Base-by-base conservation (phyloP, 2,888 invertebrate genomes). In the Andrena hattorfiana region DNA sequence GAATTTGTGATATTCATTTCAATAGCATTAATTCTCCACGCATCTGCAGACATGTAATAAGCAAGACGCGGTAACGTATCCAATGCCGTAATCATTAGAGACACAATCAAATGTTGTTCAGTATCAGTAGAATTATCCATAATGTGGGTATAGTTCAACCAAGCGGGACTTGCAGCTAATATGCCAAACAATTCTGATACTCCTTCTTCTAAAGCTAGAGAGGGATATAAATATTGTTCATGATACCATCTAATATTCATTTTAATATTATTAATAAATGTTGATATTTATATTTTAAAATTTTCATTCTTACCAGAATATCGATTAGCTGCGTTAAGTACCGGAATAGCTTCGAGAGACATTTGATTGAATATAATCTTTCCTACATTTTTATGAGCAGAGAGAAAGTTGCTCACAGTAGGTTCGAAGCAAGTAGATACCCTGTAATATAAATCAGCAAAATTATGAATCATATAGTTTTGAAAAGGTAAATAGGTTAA, bases 1-100 rank as follows among this genome's bases (percentile, higher is more conserved):
- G 90, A 35, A 54, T 89, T 78, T 8, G 87, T 85, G 10, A 88
- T 90, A 62, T 85, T 88, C 2, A 87, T 88, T 62, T 87, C 77
- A 6, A 91, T 85, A 4, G 88, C 88, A n/a, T 93, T 86, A 13
- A 93, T 87, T 82, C 93, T 91, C 93, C 93, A 93, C 63, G 85
- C 78, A 59, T 93, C 93, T 0, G 89, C 92, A 1, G 91, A 80
- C 7, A 90, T 71, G 71, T 93, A 93, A 80, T 93, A 93, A 20
- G 92, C 90, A 82, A 93, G 84, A n/a, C 92, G 87, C 2, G 93
- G 93, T n/a, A 93, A 83, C 32, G 93, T 85, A 13, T 93, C 90
- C 10, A 93, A 74, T 1, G 93, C 93, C 0, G 92, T 93, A 70
- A 93, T 93, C 86, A 91, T 90, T 67, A 93, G 74, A 7, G 93